Evolutionary conservation across 2,888 invertebrate species (phyloP), one percentile per base, ranked within the genome.

Genomic region (Eupeodes latifasciatus): DNA sequence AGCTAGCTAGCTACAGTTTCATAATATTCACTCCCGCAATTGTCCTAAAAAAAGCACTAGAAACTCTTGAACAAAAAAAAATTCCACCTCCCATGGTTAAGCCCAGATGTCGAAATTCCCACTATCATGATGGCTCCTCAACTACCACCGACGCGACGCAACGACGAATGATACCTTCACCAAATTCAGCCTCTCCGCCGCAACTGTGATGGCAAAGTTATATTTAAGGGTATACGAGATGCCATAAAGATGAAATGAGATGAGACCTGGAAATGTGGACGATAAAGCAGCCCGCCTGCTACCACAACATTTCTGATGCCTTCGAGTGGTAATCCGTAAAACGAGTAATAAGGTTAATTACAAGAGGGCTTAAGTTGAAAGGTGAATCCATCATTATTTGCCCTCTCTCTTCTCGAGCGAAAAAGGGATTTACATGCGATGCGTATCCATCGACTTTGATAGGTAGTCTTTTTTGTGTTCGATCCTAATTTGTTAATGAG

Each of bases 261-360:
- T 40, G n/a, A 36, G 12, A 53, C 36, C 40, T 19, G 9, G 5
- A 40, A 36, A 53, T 72, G 82, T 27, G 27, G 27, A 27, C 27
- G 66, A 66, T 66, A 59, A 72, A 47, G 61, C 59, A 59, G 6
- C 57, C 27, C 7, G 11, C 55, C 16, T 55, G 59, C 47, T 55
- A 53, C 84, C 67, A 47, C 81, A 81, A 72, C 55, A 81, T 71
- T 57, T 49, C 83, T 27, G 27, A 27, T 61, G 59, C 64, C 49
- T 47, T 27, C 14, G 40, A 66, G 77, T 76, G 62, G 69, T 87
- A 80, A 87, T 80, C 77, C 76, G 67, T 76, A 77, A 40, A 87
- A 72, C 84, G 76, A 88, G 88, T 88, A 88, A 89, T 85, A 79
- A 85, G 89, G 85, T 66, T 85, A 89, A 89, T 89, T 85, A 82